phyloP scores from a whole-genome alignment of 2,888 invertebrate species.

The Choristoneura rosaceana region DNA sequence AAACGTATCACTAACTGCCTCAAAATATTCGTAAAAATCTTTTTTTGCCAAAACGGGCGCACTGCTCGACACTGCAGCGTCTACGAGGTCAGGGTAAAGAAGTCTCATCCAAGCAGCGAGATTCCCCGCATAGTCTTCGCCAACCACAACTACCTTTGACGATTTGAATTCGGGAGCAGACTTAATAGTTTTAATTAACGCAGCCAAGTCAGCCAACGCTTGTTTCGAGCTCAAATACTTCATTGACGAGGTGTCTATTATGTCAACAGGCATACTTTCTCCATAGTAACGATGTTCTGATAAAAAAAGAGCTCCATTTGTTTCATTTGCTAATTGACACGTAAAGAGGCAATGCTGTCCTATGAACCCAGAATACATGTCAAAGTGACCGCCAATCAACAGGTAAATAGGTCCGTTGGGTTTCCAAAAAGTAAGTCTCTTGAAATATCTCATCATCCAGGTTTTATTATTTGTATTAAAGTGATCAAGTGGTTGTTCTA shows the following conservation, averaged over 20 bases:
- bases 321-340: too few relatives aligned
- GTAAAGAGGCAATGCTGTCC: too few relatives aligned
- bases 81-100: constrained; percentile 68
- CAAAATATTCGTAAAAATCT: constrained; percentile 74
- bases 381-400: too few relatives aligned
- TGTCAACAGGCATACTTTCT: neutral
- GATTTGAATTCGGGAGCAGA: constrained; percentile 51
- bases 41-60: constrained; percentile 74
- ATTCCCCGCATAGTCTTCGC: constrained; percentile 76
- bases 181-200: constrained; percentile 61
- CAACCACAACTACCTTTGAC: constrained; percentile 73
- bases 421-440: too few relatives aligned
- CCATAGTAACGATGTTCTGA: too few relatives aligned
- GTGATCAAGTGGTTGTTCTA: too few relatives aligned
- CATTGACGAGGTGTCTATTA: constrained; percentile 54
- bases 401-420: too few relatives aligned
- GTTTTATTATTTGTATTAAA: too few relatives aligned
- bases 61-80: constrained; percentile 75
- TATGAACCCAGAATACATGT: too few relatives aligned
- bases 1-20: constrained; percentile 70
- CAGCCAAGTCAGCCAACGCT: constrained; percentile 71
- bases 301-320: too few relatives aligned
- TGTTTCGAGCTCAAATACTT: constrained; percentile 68
- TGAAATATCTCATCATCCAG: too few relatives aligned
- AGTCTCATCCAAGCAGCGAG: constrained; percentile 76